Conservation (phyloP, 2,113 vertebrate species). For the Sceloporus undulatus region DNA sequence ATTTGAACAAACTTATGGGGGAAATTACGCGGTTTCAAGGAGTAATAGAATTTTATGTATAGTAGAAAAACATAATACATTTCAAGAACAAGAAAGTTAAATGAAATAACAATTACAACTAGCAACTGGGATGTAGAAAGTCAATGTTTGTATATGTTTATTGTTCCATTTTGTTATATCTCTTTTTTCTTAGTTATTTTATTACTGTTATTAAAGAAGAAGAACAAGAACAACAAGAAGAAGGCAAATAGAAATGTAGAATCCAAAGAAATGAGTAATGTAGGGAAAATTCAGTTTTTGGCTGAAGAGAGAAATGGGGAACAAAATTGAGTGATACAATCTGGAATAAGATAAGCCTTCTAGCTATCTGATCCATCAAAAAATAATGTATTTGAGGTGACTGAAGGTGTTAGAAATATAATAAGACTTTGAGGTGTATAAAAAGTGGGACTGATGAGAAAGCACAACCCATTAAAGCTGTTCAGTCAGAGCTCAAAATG, state of each 20-base stretch:
- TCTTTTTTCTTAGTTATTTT: no score
- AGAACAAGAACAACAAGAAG: not conserved
- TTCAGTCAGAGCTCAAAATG: conserved; percentile 37
- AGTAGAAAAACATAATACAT: no score
- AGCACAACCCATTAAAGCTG: conserved; percentile 37
- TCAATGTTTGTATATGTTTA: no score
- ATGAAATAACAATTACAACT: no score
- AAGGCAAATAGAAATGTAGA: conserved; percentile 49
- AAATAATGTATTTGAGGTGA: conserved; percentile 29
- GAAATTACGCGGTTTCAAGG: no score
- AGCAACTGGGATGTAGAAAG: no score
- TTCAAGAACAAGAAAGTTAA: no score
- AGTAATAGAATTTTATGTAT: no score
- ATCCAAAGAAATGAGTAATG: conserved; percentile 29
- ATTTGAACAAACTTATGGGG: no score
- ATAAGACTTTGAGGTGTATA: not conserved
- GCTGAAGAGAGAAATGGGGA: not conserved
- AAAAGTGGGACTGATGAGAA: conserved; percentile 38
- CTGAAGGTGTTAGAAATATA: not conserved
- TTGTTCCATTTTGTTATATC: no score
- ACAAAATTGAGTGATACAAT: conserved; percentile 9
- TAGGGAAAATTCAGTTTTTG: conserved; percentile 21
- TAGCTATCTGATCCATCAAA: conserved; percentile 32
- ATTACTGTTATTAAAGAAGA: no score
- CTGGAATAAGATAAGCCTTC: not conserved